phyloP scores from a whole-genome alignment of 2,113 vertebrate genomes.

The Anolis carolinensis region DNA sequence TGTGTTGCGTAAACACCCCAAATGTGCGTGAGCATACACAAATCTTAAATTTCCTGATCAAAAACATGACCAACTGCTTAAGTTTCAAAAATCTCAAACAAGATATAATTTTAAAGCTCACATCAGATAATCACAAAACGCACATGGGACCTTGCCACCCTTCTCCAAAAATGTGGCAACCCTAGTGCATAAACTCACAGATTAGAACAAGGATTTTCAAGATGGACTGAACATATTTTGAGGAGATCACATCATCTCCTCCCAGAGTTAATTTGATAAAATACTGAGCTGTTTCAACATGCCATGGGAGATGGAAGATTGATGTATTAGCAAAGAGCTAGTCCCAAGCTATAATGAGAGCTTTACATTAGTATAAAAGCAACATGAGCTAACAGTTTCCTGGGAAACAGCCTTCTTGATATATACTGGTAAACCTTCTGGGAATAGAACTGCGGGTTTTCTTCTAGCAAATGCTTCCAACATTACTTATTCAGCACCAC shows the following conservation, averaged over 20 bases:
- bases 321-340: slow-evolving; percentile 11
- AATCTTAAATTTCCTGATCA: neutral
- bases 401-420: slow-evolving; percentile 39
- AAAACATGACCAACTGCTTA: neutral
- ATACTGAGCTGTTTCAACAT: slow-evolving; percentile 3
- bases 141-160: neutral
- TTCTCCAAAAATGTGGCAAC: neutral
- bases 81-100: neutral
- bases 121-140: neutral
- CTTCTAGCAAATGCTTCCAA: neutral
- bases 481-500: slow-evolving; percentile 17
- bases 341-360: neutral
- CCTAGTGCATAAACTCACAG: neutral
- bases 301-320: slow-evolving; percentile 12
- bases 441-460: slow-evolving; percentile 3
- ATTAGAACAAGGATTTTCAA: slow-evolving; percentile 3
- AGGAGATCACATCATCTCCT: slow-evolving; percentile 26
- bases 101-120: neutral
- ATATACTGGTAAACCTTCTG: slow-evolving; percentile 21
- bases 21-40: neutral
- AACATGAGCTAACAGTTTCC: slow-evolving; percentile 9
- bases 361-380: slow-evolving; percentile 4
- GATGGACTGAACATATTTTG: slow-evolving; percentile 14
- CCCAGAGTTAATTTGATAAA: neutral
- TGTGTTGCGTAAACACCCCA: neutral